Evolutionary conservation across 2,113 vertebrate genomes (phyloP).

Genomic region (Pterocles gutturalis): DNA sequence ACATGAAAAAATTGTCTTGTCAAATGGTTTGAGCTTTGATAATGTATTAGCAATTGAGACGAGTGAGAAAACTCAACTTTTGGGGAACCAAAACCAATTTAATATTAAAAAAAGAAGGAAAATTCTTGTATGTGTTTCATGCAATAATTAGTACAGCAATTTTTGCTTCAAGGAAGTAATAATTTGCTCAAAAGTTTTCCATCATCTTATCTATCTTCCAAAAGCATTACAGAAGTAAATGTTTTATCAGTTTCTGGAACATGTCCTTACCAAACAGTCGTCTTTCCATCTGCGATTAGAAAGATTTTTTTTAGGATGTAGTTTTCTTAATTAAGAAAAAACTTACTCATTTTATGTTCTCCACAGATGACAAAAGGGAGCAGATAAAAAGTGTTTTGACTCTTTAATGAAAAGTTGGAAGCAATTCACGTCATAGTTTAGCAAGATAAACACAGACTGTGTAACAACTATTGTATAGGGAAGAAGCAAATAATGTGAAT

Average conservation of each 20-base stretch:
- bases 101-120: neutral
- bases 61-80: neutral
- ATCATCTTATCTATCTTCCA: neutral
- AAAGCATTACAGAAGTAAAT: neutral
- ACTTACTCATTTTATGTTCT: neutral
- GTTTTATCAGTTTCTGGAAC: neutral
- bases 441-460: neutral
- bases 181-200: neutral
- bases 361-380: neutral
- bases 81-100: neutral
- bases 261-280: neutral
- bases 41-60: neutral
- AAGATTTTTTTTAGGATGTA: neutral
- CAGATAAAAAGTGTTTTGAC: neutral
- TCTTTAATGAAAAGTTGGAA: neutral
- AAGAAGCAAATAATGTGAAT: neutral
- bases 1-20: neutral
- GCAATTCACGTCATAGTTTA: neutral
- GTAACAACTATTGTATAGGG: neutral
- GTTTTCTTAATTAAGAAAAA: neutral
- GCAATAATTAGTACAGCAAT: neutral
- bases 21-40: neutral
- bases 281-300: neutral
- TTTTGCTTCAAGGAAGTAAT: neutral
- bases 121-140: neutral